phyloP scores from a whole-genome alignment of 2,797 vertebrate genomes.

The Discoglossus pictus region DNA sequence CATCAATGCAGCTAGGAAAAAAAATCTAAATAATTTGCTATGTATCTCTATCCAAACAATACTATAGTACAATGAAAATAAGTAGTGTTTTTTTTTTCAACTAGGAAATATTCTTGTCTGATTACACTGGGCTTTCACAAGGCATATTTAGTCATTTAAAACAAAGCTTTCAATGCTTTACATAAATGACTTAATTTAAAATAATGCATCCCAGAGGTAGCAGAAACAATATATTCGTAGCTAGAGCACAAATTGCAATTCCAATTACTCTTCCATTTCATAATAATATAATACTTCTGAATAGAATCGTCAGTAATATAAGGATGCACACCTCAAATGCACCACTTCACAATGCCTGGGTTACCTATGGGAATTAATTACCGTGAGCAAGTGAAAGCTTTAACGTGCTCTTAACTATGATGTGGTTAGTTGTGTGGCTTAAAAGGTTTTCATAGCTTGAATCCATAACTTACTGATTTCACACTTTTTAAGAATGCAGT shows the following conservation, averaged over 20 bases:
- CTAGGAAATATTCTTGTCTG: constrained; percentile 19
- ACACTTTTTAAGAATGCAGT: constrained; percentile 1
- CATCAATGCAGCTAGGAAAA: too few species aligned
- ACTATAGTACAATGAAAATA: constrained; percentile 19
- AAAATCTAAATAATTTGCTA: not conserved
- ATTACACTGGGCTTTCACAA: constrained; percentile 34
- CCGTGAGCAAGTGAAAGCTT: not conserved
- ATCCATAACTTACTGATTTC: not conserved
- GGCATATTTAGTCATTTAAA: constrained; percentile 47
- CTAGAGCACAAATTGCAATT: constrained; percentile 36
- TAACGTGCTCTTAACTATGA: not conserved
- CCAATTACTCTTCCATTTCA: constrained; percentile 58
- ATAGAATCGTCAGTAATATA: constrained; percentile 16
- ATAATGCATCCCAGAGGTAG: constrained; percentile 48
- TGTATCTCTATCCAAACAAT: constrained; percentile 13
- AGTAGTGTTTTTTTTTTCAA: constrained; percentile 26
- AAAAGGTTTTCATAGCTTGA: not conserved
- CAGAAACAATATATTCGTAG: constrained; percentile 52
- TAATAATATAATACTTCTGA: constrained; percentile 52
- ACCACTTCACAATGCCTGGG: not conserved
- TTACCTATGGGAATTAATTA: constrained; percentile 24
- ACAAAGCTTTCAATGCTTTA: constrained; percentile 55
- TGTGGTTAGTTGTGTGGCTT: constrained; percentile 5
- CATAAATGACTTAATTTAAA: constrained; percentile 55
- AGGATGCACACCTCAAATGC: constrained; percentile 6